These are phyloP conservation scores for Carettochelys insculpta DNA, from an alignment of 2,113 vertebrate species.

Conservation along the genomic window DNA sequence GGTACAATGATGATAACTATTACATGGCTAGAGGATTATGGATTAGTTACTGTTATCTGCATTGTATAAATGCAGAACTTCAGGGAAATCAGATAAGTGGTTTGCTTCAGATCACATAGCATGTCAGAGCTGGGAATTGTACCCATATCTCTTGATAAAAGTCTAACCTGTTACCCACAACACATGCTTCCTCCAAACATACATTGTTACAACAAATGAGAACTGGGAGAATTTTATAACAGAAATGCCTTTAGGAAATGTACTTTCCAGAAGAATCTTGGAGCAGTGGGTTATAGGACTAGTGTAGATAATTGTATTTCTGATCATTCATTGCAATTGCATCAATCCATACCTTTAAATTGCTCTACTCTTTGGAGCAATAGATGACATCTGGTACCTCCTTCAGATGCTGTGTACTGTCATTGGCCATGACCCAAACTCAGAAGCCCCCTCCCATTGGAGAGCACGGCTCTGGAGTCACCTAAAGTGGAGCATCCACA, in stretches of 20 bases:
- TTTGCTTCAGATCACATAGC: neutral
- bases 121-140: neutral
- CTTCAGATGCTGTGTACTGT: too few species aligned
- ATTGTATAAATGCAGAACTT: slow-evolving; percentile 31
- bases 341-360: too few species aligned
- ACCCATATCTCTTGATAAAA: neutral
- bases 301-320: slow-evolving; percentile 34
- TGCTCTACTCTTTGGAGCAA: too few species aligned
- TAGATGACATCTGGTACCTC: too few species aligned
- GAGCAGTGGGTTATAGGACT: neutral
- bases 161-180: neutral
- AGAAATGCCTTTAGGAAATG: slow-evolving; percentile 27
- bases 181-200: slow-evolving; percentile 12
- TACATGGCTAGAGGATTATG: neutral
- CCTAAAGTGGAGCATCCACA: too few species aligned
- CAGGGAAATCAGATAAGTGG: slow-evolving; percentile 19
- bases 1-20: neutral
- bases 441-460: too few species aligned
- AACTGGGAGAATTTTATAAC: slow-evolving; percentile 8
- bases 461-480: too few species aligned
- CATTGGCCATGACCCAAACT: too few species aligned
- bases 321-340: too few species aligned
- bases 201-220: slow-evolving; percentile 10
- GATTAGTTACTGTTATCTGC: slow-evolving; percentile 16
- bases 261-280: slow-evolving; percentile 45